Percentiles rank a stretch among this genome's conserved stretches.
These are phyloP conservation scores for Reticulitermes lucifugus DNA, from an alignment of 2,888 invertebrate genomes.

Conservation along the genomic window DNA sequence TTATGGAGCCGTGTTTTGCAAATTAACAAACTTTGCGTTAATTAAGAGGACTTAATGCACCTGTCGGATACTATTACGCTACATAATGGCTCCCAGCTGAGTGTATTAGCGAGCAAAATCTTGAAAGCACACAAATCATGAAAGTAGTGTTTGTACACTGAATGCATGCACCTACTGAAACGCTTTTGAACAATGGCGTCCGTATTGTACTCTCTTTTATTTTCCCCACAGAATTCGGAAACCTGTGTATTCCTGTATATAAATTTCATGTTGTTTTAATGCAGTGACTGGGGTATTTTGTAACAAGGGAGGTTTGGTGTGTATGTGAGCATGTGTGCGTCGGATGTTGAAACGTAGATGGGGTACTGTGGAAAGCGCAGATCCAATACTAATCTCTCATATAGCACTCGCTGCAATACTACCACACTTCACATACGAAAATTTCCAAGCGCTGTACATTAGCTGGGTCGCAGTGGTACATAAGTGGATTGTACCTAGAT, in stretches of 20 bases:
- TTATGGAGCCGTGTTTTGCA: neutral
- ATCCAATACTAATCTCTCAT: neutral
- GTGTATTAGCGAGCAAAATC: neutral
- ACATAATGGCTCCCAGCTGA: neutral
- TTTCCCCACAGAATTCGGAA: neutral
- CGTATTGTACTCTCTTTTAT: neutral
- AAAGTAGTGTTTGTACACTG: neutral
- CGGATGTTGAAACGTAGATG: neutral
- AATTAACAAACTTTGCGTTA: neutral
- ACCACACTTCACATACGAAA: neutral
- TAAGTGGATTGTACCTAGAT: neutral
- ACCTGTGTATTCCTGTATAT: neutral
- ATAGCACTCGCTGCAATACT: neutral
- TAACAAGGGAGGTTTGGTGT: neutral
- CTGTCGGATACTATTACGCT: neutral
- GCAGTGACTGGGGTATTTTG: constrained; percentile 12
- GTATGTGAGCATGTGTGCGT: neutral
- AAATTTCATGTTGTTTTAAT: constrained; percentile 1
- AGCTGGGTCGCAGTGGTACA: neutral
- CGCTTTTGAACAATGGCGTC: neutral
- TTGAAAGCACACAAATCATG: constrained; percentile 18
- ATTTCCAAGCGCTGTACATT: neutral
- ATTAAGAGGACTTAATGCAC: constrained; percentile 1
- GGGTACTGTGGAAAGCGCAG: neutral
- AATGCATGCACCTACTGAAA: neutral